Evolutionary conservation across 2,113 vertebrate genomes (phyloP).

Genomic region (Amblyopsis rosae): DNA sequence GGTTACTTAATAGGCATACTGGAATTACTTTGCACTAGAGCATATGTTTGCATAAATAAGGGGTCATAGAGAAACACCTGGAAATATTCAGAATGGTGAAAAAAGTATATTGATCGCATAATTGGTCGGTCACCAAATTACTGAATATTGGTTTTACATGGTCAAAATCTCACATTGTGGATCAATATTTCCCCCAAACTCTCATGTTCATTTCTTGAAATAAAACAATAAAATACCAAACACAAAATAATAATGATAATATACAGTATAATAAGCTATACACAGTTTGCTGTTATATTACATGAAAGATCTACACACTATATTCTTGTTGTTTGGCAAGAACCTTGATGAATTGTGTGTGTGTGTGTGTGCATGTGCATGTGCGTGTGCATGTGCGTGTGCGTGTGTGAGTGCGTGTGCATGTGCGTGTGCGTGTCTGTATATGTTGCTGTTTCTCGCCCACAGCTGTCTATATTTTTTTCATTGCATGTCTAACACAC

Average conservation of each 20-base stretch:
- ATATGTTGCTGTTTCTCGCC: neutral
- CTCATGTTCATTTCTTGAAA: neutral
- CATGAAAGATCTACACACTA: constrained; percentile 5
- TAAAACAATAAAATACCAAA: too few relatives aligned
- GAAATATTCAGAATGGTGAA: constrained; percentile 37
- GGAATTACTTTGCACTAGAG: constrained; percentile 16
- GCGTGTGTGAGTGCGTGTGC: neutral
- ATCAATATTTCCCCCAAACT: neutral
- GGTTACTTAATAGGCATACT: neutral
- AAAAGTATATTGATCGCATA: neutral
- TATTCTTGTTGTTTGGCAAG: constrained; percentile 19
- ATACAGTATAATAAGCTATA: too few relatives aligned
- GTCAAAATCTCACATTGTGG: neutral
- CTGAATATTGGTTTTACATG: neutral
- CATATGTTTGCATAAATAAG: constrained; percentile 7
- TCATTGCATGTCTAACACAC: neutral
- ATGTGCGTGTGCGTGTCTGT: neutral
- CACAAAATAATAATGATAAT: neutral
- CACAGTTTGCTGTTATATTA: too few relatives aligned
- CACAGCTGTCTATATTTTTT: neutral
- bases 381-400: neutral
- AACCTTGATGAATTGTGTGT: neutral
- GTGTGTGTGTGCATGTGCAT: constrained; percentile 16
- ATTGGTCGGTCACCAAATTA: too few relatives aligned
- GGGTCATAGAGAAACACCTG: constrained; percentile 19